Evolutionary conservation across 64 coral and sea anemone genomes (phyloP), one percentile per base, ranked within the genome.

Genomic region (Dendronephthya gigantea): DNA sequence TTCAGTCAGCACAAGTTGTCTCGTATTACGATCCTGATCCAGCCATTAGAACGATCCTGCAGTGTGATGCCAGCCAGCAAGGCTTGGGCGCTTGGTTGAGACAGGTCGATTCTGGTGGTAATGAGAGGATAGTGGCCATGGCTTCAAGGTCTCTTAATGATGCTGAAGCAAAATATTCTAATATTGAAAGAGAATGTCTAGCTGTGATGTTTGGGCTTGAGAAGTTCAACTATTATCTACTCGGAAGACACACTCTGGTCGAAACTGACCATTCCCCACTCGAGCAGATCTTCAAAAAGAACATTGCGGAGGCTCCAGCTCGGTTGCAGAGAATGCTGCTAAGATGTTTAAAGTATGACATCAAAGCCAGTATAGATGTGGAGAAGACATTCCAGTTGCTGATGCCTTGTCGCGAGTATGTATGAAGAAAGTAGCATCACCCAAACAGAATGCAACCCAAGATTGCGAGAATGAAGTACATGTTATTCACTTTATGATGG

Each of bases 251-350:
- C 33, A 33, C 37, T 12, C 12, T 79, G 7, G 72, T 79, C 12
- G 28, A 39, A 79, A 79, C 72, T 19, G 72, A 91, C 52, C 83
- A 88, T 38, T 85, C 49, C 6, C 82, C 86, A 22, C 82, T 92
- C 2, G 83, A 88, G 40, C 86, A 92, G 30, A 88, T 92, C 7
- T 88, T 92, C 37, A 92, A 88, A 35, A 93, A 93, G 65, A 90
- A 87, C 81, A 83, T 88, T 40, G 39, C 70, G 6, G 87, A 92
- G 35, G 83, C 84, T 37, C 51, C 83, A 83, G 48, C 65, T 23
- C 28, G 90, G 39, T 48, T 92, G 23, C 86, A 92, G 36, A 79
- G 84, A 74, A 27, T 83, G 50, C 9, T 92, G 28, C 87, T 89
- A 3, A 86, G 84, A 89, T 89, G 91, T 83, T 40, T 87, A 38